A percentile compares a stretch with the other conserved stretches of the same genome.
phyloP scores from a whole-genome alignment of 2,113 vertebrate genomes.

The Planiliza haematocheilus region DNA sequence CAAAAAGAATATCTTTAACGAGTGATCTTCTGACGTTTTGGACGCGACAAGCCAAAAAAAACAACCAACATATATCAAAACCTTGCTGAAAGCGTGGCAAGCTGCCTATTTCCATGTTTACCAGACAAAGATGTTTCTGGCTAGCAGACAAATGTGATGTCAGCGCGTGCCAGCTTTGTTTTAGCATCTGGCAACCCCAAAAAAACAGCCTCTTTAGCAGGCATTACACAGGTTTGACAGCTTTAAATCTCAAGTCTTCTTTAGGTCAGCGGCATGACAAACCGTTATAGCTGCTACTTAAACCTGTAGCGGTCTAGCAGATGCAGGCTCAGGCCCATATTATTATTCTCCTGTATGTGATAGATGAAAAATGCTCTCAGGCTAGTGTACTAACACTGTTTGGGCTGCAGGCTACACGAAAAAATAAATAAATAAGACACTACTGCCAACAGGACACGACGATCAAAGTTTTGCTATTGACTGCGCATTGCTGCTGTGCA shows the following conservation, averaged over 20 bases:
- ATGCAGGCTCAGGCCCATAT: conserved; percentile 12
- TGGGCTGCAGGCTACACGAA: conserved; percentile 11
- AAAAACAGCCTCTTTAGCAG: neutral
- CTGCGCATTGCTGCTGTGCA: conserved; percentile 25
- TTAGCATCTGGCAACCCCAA: neutral
- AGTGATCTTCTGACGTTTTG: no score
- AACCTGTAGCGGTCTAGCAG: neutral
- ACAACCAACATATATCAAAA: no score
- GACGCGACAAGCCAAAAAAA: no score
- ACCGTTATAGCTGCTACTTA: neutral
- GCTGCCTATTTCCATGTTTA: no score
- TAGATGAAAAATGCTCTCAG: conserved; percentile 34
- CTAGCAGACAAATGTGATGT: no score
- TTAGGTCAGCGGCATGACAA: neutral
- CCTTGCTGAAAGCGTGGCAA: no score
- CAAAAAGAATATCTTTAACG: no score
- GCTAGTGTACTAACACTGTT: conserved; percentile 37
- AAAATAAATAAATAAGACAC: neutral
- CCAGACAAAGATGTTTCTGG: no score
- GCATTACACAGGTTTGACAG: no score
- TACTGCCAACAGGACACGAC: conserved; percentile 41
- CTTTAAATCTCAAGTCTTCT: neutral
- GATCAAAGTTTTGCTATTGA: conserved; percentile 61
- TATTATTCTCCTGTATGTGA: conserved; percentile 12
- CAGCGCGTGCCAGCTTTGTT: no score